Percentiles rank a stretch among this genome's conserved stretches.
These are phyloP conservation scores for Malurus leucopterus DNA, from an alignment of 2,797 vertebrate species.

Conservation along the genomic window DNA sequence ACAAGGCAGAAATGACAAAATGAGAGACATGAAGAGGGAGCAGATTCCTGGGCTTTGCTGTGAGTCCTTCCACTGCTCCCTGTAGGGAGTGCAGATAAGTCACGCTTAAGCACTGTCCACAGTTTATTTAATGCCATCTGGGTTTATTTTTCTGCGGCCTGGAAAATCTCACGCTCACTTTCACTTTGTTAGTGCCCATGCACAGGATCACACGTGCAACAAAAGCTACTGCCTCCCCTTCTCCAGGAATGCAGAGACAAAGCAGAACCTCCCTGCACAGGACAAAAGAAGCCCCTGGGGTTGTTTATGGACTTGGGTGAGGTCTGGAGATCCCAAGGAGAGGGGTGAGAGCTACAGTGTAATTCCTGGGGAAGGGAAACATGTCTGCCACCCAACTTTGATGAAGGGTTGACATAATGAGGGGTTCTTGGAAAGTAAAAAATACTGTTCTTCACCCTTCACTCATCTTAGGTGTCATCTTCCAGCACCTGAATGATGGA, in stretches of 20 bases:
- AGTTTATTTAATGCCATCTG: background rate
- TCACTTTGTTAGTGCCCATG: background rate
- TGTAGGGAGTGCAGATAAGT: background rate
- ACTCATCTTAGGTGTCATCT: background rate
- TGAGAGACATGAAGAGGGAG: background rate
- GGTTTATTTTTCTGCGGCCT: background rate
- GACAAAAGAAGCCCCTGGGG: background rate
- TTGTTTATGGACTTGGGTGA: background rate
- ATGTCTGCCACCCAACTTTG: background rate
- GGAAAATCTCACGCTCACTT: background rate
- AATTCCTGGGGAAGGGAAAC: background rate
- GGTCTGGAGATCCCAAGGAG: background rate
- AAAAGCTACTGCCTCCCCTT: fast-evolving
- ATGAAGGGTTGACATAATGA: background rate
- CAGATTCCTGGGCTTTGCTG: background rate
- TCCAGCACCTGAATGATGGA: background rate
- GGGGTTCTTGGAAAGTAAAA: background rate
- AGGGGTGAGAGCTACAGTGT: background rate
- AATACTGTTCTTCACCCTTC: background rate
- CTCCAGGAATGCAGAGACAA: fast-evolving
- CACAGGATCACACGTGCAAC: background rate
- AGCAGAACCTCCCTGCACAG: too few species aligned
- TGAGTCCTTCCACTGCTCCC: background rate
- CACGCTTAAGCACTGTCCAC: background rate
- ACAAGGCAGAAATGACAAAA: background rate